Evolutionary conservation across 2,113 vertebrate genomes (phyloP).

Genomic region (Otocyon megalotis): DNA sequence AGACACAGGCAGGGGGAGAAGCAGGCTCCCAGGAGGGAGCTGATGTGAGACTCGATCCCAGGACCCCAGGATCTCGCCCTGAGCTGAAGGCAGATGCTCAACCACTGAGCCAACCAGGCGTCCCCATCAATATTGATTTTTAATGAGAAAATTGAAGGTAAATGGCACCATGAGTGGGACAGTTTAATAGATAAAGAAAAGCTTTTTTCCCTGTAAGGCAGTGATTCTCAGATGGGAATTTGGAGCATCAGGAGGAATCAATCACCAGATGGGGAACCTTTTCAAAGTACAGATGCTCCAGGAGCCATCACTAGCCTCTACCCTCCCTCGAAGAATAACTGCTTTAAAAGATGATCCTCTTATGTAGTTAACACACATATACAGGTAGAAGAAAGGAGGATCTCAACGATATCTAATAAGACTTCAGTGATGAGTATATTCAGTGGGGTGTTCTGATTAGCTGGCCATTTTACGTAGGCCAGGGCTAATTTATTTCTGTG

Average conservation of each 20-base stretch:
- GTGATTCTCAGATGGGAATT: not conserved
- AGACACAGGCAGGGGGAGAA: no score
- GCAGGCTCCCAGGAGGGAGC: no score
- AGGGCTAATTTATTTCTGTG: not conserved
- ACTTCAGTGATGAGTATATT: not conserved
- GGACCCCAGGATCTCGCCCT: no score
- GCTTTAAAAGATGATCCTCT: not conserved
- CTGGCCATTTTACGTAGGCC: not conserved
- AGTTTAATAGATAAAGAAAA: not conserved
- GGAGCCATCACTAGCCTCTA: not conserved
- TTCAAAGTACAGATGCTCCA: not conserved
- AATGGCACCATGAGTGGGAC: not conserved
- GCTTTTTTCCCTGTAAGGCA: not conserved
- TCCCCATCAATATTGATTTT: conserved; percentile 3
- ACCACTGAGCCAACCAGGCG: no score
- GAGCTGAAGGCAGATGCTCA: no score
- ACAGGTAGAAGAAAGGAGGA: not conserved
- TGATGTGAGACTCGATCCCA: no score
- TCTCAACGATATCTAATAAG: not conserved
- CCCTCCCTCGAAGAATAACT: not conserved
- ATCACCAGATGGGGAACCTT: not conserved
- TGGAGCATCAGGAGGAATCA: not conserved
- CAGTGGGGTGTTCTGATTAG: not conserved
- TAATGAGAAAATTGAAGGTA: not conserved
- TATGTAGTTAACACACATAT: not conserved